phyloP scores from a whole-genome alignment of 2,797 vertebrate genomes.

The Hirundo rustica region DNA sequence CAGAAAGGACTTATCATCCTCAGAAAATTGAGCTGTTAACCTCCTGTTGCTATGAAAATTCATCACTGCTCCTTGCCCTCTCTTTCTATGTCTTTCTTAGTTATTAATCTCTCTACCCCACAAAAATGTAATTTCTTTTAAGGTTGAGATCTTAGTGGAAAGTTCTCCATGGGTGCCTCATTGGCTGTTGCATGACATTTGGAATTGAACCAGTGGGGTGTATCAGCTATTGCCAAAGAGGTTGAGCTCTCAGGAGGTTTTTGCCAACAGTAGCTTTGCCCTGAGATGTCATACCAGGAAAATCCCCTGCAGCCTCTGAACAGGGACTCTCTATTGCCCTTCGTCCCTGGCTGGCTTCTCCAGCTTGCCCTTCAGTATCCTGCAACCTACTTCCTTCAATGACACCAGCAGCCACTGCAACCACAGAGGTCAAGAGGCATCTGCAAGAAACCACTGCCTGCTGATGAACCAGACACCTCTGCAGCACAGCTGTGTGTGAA shows the following conservation, averaged over 20 bases:
- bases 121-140: not conserved
- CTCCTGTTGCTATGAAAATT: not conserved
- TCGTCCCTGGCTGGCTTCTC: not conserved
- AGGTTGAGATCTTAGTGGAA: not conserved
- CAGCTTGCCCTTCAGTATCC: not conserved
- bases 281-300: not conserved
- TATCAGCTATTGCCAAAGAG: not conserved
- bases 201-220: not conserved
- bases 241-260: not conserved
- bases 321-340: not conserved
- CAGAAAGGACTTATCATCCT: not conserved
- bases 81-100: not conserved
- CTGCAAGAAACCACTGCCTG: not conserved
- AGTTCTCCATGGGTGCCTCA: fast-evolving
- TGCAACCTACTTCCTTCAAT: not conserved
- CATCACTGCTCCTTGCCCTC: not conserved
- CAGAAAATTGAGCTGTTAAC: not conserved
- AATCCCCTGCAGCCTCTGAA: not conserved
- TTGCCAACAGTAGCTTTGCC: not conserved
- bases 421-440: not conserved
- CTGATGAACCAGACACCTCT: not conserved
- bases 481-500: not conserved
- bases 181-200: not conserved
- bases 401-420: not conserved
- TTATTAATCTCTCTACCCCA: not conserved